Base-by-base conservation (phyloP, 2,113 vertebrate genomes). In the Anas platyrhynchos region DNA sequence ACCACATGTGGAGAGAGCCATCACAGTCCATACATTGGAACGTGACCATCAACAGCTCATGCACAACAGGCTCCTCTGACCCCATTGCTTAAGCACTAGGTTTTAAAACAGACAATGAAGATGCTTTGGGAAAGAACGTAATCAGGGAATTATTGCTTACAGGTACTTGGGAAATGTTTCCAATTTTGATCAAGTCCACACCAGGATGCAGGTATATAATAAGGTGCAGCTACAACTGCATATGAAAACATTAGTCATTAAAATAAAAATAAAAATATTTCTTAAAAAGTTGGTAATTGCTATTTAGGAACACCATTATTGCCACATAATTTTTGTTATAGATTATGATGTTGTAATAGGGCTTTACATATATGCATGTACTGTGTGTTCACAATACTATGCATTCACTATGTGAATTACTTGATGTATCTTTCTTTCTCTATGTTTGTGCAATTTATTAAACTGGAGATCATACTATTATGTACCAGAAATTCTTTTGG, bases 31-130 rank as follows among this genome's bases (percentile, higher is more conserved):
- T 75, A 90, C 82, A 74, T 55, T 15, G 1, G 26, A 91, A 73
- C 32, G 5, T 8, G 54, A 54, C 34, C 34, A 11, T 55, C 0
- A 1, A 31, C 71, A 26, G 11, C 0, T 1, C 0, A 2, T 27
- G 0, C 1, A 50, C 61, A 66, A 20, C 11, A 3, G 10, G 22
- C 55, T 89, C 27, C 89, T 89, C 71, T 23, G 36, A 3, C 59
- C 55, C 63, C 72, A 13, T 18, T 77, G 68, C 34, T 85, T 46
- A 52, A 95, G 72, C 23, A 8, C 1, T 18, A 75, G 62, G 25
- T 56, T 65, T 73, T 58, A 55, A 84, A 86, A 29, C 0, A 0
- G 58, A 27, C 27, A 68, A 11, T 14, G 48, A 62, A 34, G 41
- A 54, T 9, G 31, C 36, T 63, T 62, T 58, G 54, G 81, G 44